Percentiles rank a stretch among this genome's conserved stretches.
phyloP scores from a whole-genome alignment of 2,888 invertebrate species.

The Drosophila paracracens region DNA sequence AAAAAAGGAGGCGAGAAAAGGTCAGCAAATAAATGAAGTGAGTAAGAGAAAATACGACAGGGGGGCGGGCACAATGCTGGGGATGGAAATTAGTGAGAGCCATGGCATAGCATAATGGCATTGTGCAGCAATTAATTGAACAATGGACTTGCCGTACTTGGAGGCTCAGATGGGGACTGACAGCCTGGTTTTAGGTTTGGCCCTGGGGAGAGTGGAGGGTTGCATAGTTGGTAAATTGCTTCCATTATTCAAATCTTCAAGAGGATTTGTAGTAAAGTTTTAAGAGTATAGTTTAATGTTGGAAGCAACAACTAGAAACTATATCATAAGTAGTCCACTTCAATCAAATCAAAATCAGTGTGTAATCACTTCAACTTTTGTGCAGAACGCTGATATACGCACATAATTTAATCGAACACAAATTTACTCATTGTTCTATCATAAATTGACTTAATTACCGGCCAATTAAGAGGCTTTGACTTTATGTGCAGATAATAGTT shows the following conservation, averaged over 20 bases:
- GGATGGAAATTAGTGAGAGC: constrained; percentile 55
- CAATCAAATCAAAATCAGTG: neutral
- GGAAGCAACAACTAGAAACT: neutral
- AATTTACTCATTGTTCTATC: neutral
- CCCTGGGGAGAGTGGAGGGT: neutral
- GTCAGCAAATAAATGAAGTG: constrained; percentile 15
- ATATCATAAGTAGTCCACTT: neutral
- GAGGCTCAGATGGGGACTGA: constrained; percentile 1
- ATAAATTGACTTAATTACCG: neutral
- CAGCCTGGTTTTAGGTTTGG: constrained; percentile 1
- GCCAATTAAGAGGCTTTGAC: constrained; percentile 6
- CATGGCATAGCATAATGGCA: constrained; percentile 70
- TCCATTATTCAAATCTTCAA: constrained; percentile 12
- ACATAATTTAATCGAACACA: neutral
- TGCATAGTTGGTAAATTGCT: constrained; percentile 15
- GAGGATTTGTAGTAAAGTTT: neutral
- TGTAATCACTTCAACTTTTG: neutral
- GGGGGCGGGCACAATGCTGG: neutral
- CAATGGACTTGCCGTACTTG: constrained; percentile 45
- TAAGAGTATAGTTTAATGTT: neutral
- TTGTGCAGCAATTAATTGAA: constrained; percentile 74
- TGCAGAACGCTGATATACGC: neutral
- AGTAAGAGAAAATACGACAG: constrained; percentile 6
- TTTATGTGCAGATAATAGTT: neutral
- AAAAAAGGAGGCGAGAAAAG: constrained; percentile 18